Conservation (phyloP, 1,140 invertebrate species). For the Drosophila sp. region DNA sequence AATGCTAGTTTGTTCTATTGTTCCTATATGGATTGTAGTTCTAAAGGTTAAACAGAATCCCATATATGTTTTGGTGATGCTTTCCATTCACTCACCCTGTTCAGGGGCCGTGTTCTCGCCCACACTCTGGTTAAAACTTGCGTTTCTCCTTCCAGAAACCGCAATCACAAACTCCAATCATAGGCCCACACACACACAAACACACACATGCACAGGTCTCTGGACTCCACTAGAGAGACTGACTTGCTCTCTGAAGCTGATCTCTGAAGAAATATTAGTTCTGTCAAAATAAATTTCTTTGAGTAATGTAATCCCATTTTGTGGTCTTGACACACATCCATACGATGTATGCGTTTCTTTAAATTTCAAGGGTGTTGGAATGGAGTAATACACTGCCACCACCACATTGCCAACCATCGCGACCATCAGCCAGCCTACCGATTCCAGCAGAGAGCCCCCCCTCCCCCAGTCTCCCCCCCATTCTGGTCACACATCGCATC, state of each 20-base stretch:
- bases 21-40: too few species aligned
- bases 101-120: too few species aligned
- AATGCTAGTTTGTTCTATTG: too few species aligned
- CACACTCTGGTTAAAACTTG: too few species aligned
- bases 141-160: background rate
- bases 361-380: constrained; percentile 23
- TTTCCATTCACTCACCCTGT: too few species aligned
- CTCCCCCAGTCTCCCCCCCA: background rate
- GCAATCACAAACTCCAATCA: constrained; percentile 4
- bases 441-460: constrained; percentile 5
- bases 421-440: constrained; percentile 1
- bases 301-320: constrained; percentile 82
- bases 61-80: too few species aligned
- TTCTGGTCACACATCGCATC: constrained; percentile 74
- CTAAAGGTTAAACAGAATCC: too few species aligned
- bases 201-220: background rate
- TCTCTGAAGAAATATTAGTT: constrained; percentile 82
- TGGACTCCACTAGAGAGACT: background rate
- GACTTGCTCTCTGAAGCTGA: constrained; percentile 29
- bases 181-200: constrained; percentile 5
- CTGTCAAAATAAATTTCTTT: constrained; percentile 82
- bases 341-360: constrained; percentile 30
- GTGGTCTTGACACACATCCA: constrained; percentile 68
- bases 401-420: background rate
- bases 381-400: background rate